Percentiles rank a stretch among this genome's conserved stretches.
phyloP scores from a whole-genome alignment of 2,888 invertebrate species.

The Serrognathus titanus region DNA sequence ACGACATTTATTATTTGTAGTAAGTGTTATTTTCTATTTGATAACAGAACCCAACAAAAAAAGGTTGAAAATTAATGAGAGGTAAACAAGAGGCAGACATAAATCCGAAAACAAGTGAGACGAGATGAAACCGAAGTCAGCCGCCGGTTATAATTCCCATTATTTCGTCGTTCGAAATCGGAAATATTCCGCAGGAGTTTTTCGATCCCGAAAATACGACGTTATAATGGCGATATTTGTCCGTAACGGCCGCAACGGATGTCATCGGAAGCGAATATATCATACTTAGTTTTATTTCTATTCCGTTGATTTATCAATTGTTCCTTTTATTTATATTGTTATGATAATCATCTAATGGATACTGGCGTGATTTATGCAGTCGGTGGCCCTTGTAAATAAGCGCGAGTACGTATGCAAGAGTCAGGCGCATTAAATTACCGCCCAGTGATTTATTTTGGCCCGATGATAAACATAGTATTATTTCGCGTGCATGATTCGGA shows the following conservation, averaged over 20 bases:
- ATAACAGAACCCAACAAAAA: too few species aligned
- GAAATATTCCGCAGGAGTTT: constrained; percentile 17
- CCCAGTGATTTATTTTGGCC: constrained; percentile 20
- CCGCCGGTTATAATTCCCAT: too few species aligned
- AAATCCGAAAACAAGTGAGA: too few species aligned
- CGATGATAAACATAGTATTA: constrained; percentile 26
- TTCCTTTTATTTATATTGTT: not conserved
- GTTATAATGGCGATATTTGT: constrained; percentile 19
- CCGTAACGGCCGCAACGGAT: constrained; percentile 21
- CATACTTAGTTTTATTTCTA: not conserved
- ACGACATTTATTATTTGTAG: too few species aligned
- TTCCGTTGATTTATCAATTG: not conserved
- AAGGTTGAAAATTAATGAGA: too few species aligned
- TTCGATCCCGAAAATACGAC: constrained; percentile 20
- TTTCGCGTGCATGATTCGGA: constrained; percentile 27
- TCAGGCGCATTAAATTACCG: not conserved
- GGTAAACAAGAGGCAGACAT: too few species aligned
- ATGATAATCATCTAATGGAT: not conserved
- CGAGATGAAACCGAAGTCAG: too few species aligned
- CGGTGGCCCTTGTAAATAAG: not conserved
- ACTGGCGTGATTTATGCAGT: not conserved
- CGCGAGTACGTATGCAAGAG: too few species aligned
- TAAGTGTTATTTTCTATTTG: too few species aligned
- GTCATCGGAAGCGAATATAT: constrained; percentile 17
- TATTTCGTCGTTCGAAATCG: too few species aligned